Percentiles rank a stretch among this genome's conserved stretches.
Conservation (phyloP, 2,888 invertebrate genomes). For the Eristalinus aeneus region DNA sequence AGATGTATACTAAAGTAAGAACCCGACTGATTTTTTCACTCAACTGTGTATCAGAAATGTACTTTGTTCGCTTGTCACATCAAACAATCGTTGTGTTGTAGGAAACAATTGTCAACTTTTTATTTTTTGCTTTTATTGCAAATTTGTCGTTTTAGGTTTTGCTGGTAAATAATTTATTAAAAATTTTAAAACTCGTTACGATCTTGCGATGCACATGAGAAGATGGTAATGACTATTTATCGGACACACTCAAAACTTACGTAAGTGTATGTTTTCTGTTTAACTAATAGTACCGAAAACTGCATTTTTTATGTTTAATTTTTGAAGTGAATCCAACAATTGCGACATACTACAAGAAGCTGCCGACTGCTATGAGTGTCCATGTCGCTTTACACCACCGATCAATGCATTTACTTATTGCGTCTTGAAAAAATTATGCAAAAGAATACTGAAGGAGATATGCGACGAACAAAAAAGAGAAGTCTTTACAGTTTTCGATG, state of each 20-base stretch:
- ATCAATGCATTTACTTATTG: constrained; percentile 75
- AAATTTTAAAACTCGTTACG: not conserved
- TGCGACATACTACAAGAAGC: not conserved
- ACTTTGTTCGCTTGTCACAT: too few relatives aligned
- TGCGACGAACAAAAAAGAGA: constrained; percentile 71
- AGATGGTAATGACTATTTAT: constrained; percentile 26
- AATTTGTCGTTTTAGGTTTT: not conserved
- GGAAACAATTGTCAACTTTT: not conserved
- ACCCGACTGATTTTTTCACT: too few relatives aligned
- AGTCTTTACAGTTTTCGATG: constrained; percentile 75
- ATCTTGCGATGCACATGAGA: not conserved
- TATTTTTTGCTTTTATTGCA: not conserved
- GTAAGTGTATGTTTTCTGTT: not conserved
- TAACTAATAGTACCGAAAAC: too few relatives aligned
- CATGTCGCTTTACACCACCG: constrained; percentile 62
- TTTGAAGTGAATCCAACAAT: not conserved
- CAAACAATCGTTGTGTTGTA: too few relatives aligned
- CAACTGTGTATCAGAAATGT: too few relatives aligned
- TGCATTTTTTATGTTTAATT: not conserved
- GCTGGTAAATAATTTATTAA: not conserved
- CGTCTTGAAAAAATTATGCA: constrained; percentile 75
- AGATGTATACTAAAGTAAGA: too few relatives aligned
- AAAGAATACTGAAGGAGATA: constrained; percentile 75
- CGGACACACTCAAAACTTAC: not conserved
- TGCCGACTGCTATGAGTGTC: not conserved